phyloP scores from a whole-genome alignment of 2,888 invertebrate genomes.

The Electrophaes corylata region DNA sequence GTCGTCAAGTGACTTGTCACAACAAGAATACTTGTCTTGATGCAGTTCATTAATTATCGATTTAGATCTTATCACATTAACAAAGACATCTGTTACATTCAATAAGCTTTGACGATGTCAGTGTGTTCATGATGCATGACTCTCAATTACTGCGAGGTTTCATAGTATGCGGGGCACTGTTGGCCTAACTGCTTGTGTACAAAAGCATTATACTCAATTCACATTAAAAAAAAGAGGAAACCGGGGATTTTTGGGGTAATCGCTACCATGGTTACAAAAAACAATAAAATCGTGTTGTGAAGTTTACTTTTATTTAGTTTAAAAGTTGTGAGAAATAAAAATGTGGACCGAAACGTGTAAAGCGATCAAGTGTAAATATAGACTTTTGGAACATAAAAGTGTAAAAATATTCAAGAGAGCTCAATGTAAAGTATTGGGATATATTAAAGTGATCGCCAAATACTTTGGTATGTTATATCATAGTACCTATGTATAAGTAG shows the following conservation, averaged over 20 bases:
- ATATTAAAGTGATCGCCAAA: slow-evolving; percentile 50
- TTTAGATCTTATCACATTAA: slow-evolving; percentile 23
- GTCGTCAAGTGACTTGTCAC: not conserved
- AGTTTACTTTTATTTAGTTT: slow-evolving; percentile 29
- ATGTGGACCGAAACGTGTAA: slow-evolving; percentile 63
- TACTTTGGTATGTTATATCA: slow-evolving; percentile 65
- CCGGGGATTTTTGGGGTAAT: slow-evolving; percentile 8
- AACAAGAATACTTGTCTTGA: not conserved
- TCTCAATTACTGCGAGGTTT: slow-evolving; percentile 43
- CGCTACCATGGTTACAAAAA: slow-evolving; percentile 5
- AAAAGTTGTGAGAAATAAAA: slow-evolving; percentile 23
- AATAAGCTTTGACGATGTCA: slow-evolving; percentile 29
- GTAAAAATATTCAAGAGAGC: slow-evolving; percentile 43
- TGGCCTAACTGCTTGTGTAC: slow-evolving; percentile 43
- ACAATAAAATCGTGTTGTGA: slow-evolving; percentile 6
- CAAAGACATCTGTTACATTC: not conserved
- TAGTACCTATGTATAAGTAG: not conserved
- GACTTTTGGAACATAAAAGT: slow-evolving; percentile 45
- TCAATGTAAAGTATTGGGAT: slow-evolving; percentile 50
- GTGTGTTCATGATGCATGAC: slow-evolving; percentile 45
- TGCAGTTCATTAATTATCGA: not conserved
- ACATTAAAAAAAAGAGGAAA: slow-evolving; percentile 12
- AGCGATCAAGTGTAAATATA: slow-evolving; percentile 46
- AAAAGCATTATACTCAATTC: slow-evolving; percentile 5
- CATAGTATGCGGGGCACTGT: slow-evolving; percentile 46